phyloP scores from a whole-genome alignment of 2,113 vertebrate genomes.

The Nothocercus nigrocapillus region DNA sequence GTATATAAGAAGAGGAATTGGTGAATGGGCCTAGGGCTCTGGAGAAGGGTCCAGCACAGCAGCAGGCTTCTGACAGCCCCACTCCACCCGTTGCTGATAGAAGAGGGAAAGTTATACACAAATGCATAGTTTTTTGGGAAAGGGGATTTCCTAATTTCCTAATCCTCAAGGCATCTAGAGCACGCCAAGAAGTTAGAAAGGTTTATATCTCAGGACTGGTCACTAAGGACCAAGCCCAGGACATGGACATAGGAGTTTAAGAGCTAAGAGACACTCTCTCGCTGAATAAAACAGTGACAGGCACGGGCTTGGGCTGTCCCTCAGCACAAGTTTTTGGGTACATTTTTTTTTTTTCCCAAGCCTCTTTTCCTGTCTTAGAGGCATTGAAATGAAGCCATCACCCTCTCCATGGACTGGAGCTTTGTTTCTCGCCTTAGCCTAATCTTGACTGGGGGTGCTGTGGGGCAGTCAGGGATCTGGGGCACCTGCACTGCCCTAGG shows the following conservation, averaged over 20 bases:
- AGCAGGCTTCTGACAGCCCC: rapidly evolving
- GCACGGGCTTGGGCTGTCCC: no score
- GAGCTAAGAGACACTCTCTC: no score
- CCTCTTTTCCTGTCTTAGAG: no score
- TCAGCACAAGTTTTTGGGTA: no score
- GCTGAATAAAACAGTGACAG: no score
- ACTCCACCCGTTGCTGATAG: not conserved
- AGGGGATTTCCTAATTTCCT: not conserved
- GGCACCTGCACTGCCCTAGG: not conserved
- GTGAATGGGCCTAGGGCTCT: not conserved
- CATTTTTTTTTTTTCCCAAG: no score
- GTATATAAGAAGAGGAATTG: not conserved
- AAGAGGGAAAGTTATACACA: not conserved
- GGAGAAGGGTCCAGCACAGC: rapidly evolving
- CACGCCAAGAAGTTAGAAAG: not conserved
- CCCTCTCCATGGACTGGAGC: no score
- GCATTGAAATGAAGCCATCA: no score
- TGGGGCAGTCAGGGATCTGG: not conserved
- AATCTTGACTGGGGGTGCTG: not conserved
- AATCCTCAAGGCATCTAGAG: not conserved
- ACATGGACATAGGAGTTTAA: no score
- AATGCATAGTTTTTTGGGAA: not conserved
- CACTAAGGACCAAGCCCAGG: not conserved
- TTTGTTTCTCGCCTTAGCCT: not conserved
- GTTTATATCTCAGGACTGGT: not conserved